Evolutionary conservation across 2,888 invertebrate genomes (phyloP), one percentile per base, ranked within the genome.

Genomic region (Yponomeuta sedellus): DNA sequence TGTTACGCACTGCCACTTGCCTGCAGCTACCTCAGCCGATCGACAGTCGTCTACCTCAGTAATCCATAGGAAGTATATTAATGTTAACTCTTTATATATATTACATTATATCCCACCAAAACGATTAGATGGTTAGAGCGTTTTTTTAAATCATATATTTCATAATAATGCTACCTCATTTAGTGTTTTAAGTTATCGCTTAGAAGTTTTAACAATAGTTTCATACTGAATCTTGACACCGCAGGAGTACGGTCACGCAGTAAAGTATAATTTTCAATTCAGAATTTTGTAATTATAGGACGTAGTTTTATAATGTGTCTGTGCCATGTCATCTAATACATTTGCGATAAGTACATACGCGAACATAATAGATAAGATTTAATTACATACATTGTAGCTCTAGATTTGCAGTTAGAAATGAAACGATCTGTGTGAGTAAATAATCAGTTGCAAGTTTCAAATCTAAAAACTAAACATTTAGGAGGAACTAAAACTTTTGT

Each of bases 141-240:
- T 75, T 77, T 16, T n/a, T 76, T 85, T 19, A 28, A 80, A 82
- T 82, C 80, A 82, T 85, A 85, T 56, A 64, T 25, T 86, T 83
- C 85, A 86, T 88, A 83, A 83, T 84, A 77, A 81, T 82, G 80
- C 89, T 90, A 90, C 90, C 90, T 90, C 90, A 90, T 83, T 81
- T 87, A 85, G 84, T 70, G 69, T 16, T 63, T 44, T 72, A 81
- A 82, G 81, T 72, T 71, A 69, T 74, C 75, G 70, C 72, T 72
- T 69, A 70, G 70, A 71, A 71, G 68, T 66, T 75, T 69, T 71
- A 64, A 28, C 19, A 40, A n/a, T 65, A 59, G 19, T 20, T 28
- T 12, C 61, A 34, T 61, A 11, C 16, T 11, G n/a, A 52, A 52
- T 52, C 16, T 52, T 52, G 16, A 52, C 44, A 5, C 16, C 44